phyloP scores from a whole-genome alignment of 2,797 vertebrate species.

The Acrocephalus scirpaceus region DNA sequence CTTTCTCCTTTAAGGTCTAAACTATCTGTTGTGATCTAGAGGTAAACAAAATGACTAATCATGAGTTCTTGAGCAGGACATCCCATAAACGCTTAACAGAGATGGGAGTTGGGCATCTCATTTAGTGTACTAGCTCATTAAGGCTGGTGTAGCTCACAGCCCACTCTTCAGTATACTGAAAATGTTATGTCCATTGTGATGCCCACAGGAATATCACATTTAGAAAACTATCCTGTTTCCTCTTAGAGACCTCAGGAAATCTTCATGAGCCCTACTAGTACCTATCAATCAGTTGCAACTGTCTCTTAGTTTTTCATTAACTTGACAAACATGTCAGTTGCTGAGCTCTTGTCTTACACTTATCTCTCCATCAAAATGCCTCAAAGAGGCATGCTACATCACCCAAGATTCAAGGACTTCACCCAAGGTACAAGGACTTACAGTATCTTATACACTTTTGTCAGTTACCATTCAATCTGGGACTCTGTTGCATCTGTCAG shows the following conservation, averaged over 20 bases:
- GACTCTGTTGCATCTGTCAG: neutral
- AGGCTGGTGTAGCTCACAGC: neutral
- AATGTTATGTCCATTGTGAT: neutral
- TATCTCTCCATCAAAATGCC: neutral
- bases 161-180: fast-evolving
- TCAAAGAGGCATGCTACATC: neutral
- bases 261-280: neutral
- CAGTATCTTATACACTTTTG: neutral
- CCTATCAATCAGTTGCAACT: neutral
- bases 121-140: neutral
- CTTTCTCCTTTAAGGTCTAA: neutral
- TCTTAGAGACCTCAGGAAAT: neutral
- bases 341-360: neutral
- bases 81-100: neutral
- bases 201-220: neutral
- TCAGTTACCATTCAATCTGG: neutral
- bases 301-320: neutral
- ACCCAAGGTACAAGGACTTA: neutral
- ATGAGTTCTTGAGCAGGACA: neutral
- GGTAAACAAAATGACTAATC: neutral
- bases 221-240: neutral
- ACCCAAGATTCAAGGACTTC: neutral
- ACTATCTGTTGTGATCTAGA: neutral
- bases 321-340: neutral
- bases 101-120: neutral